A percentile compares a stretch with the other conserved stretches of the same genome.
Conservation (phyloP, 1,140 invertebrate genomes). For the Aphaenogaster ashmeadi region DNA sequence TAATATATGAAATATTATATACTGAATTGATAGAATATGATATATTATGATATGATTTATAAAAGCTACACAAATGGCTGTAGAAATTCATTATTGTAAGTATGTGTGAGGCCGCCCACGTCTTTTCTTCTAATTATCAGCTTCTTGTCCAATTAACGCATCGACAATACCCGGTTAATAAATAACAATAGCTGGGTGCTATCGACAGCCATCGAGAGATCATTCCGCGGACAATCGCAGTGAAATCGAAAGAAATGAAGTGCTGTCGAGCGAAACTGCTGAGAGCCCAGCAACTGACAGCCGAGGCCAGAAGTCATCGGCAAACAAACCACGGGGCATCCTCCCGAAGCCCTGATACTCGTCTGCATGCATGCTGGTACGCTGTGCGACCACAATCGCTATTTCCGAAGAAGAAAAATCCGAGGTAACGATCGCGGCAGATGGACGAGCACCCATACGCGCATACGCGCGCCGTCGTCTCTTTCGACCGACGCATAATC, state of each 20-base stretch:
- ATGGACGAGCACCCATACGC: constrained; percentile 63
- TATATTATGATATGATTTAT: background rate
- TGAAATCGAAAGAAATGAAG: constrained; percentile 32
- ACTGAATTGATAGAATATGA: background rate
- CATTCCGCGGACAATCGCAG: constrained; percentile 48
- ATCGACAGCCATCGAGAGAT: constrained; percentile 22
- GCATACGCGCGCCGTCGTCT: constrained; percentile 58
- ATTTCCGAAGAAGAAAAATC: constrained; percentile 68
- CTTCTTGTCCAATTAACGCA: constrained; percentile 38
- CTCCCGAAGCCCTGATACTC: constrained; percentile 43
- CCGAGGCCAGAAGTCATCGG: constrained; percentile 47
- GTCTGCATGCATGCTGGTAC: constrained; percentile 63
- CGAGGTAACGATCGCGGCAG: constrained; percentile 75
- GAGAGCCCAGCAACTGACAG: constrained; percentile 45
- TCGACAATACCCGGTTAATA: constrained; percentile 44
- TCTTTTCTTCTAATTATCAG: constrained; percentile 43
- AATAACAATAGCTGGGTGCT: constrained; percentile 20
- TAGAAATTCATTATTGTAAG: background rate
- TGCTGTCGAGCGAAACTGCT: constrained; percentile 44
- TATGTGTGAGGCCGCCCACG: background rate
- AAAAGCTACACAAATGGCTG: background rate
- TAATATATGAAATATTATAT: too few species aligned
- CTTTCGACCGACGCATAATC: constrained; percentile 61
- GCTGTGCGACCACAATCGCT: constrained; percentile 67
- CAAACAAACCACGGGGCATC: constrained; percentile 63